Evolutionary conservation across 2,888 invertebrate species (phyloP).

Genomic region (Didymodactylos carnosus): DNA sequence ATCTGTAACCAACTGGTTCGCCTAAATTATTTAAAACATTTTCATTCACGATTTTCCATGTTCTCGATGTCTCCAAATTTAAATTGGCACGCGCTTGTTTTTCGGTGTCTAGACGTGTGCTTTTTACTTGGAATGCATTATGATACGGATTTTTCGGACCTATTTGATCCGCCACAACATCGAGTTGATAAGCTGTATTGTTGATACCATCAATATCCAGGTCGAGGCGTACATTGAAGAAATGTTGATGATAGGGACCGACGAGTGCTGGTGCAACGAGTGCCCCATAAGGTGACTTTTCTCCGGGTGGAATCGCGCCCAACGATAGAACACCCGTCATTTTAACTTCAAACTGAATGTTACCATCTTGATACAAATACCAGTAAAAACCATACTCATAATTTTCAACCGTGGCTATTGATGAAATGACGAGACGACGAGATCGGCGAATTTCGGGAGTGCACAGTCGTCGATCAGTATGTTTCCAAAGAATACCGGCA

Average conservation of each 20-base stretch:
- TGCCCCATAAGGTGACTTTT: conserved; percentile 4
- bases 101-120: not conserved
- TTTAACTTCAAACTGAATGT: conserved; percentile 1
- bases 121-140: not conserved
- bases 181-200: conserved; percentile 9
- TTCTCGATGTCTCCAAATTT: not conserved
- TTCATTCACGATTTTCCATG: not conserved
- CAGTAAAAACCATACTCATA: conserved; percentile 15
- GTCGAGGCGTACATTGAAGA: conserved; percentile 13
- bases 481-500: conserved; percentile 3
- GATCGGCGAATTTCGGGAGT: not conserved
- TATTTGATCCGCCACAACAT: conserved; percentile 4
- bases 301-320: not conserved
- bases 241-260: conserved; percentile 15
- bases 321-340: conserved; percentile 13
- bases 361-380: not conserved
- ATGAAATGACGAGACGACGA: conserved; percentile 10
- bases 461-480: not conserved
- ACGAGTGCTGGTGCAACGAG: conserved; percentile 12
- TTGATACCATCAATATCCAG: conserved; percentile 14
- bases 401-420: conserved; percentile 11
- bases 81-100: not conserved
- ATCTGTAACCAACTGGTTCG: not conserved
- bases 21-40: not conserved
- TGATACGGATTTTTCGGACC: not conserved